Evolutionary conservation across 1,140 invertebrate species (phyloP).

Genomic region (Elymnias hypermnestra): DNA sequence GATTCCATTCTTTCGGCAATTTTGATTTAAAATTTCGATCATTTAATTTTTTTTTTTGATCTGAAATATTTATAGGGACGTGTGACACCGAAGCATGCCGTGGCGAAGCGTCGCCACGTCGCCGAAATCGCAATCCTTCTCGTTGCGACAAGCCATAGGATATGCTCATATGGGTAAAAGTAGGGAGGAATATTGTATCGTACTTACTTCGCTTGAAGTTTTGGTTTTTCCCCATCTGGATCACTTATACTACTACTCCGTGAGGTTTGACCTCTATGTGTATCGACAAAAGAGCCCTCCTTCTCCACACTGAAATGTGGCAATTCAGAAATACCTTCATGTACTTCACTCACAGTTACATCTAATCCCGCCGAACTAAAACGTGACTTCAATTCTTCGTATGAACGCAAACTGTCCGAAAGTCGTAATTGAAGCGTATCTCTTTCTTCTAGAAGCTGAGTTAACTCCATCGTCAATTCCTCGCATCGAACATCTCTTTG

Average conservation of each 20-base stretch:
- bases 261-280: conserved; percentile 49
- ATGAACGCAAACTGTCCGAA: conserved; percentile 85
- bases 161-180: too few relatives aligned
- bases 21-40: too few relatives aligned
- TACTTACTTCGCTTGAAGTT: conserved; percentile 67
- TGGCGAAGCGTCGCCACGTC: too few relatives aligned
- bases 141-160: too few relatives aligned
- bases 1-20: too few relatives aligned
- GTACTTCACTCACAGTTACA: conserved; percentile 26
- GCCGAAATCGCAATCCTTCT: too few relatives aligned
- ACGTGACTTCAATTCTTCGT: conserved; percentile 78
- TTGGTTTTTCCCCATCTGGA: conserved; percentile 55
- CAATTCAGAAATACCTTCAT: conserved; percentile 42
- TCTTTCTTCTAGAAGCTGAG: conserved; percentile 88
- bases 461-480: conserved; percentile 90
- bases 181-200: too few relatives aligned
- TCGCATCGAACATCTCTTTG: conserved; percentile 92
- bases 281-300: conserved; percentile 50
- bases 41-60: too few relatives aligned
- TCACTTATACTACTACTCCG: conserved; percentile 62
- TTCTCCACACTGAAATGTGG: conserved; percentile 40
- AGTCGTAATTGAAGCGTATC: conserved; percentile 88
- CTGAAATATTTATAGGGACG: too few relatives aligned
- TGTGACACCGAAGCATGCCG: too few relatives aligned
- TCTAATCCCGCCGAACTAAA: conserved; percentile 36